phyloP scores from a whole-genome alignment of 2,888 invertebrate species.

The Emmelina monodactyla region DNA sequence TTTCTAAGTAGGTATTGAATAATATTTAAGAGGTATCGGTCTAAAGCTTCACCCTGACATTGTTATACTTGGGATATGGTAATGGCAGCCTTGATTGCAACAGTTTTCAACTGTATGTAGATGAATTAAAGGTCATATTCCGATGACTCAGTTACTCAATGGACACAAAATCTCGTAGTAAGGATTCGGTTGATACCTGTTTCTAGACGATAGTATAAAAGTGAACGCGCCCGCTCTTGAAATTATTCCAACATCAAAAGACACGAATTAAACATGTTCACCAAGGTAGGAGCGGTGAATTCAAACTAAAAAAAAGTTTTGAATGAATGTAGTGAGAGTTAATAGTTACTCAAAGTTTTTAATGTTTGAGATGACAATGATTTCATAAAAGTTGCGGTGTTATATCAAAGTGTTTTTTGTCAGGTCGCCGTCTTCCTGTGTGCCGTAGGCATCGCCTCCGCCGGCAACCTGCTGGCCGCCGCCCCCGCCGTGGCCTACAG shows the following conservation, averaged over 20 bases:
- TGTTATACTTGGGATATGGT: constrained; percentile 21
- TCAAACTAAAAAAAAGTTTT: too few relatives aligned
- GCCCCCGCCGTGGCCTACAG: constrained; percentile 16
- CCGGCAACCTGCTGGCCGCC: not conserved
- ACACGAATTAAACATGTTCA: constrained; percentile 37
- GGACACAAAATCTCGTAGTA: not conserved
- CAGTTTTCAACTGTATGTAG: not conserved
- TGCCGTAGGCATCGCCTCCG: constrained; percentile 1
- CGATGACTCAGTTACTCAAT: not conserved
- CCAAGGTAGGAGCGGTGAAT: constrained; percentile 43
- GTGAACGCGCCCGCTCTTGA: constrained; percentile 32
- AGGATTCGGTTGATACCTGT: constrained; percentile 29
- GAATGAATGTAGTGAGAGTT: too few relatives aligned
- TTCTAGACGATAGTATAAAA: constrained; percentile 43
- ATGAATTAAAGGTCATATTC: constrained; percentile 1
- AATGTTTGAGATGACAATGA: not conserved
- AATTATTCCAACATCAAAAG: constrained; percentile 38
- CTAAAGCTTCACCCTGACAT: constrained; percentile 24
- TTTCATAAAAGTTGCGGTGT: not conserved
- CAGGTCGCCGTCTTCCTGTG: not conserved
- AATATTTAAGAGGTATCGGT: not conserved
- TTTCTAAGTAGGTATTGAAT: not conserved
- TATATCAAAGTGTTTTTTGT: not conserved
- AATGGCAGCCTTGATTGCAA: not conserved
- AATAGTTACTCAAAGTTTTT: too few relatives aligned